Base-by-base conservation (phyloP, 2,888 invertebrate genomes). In the Scaptomyza caliginosa region DNA sequence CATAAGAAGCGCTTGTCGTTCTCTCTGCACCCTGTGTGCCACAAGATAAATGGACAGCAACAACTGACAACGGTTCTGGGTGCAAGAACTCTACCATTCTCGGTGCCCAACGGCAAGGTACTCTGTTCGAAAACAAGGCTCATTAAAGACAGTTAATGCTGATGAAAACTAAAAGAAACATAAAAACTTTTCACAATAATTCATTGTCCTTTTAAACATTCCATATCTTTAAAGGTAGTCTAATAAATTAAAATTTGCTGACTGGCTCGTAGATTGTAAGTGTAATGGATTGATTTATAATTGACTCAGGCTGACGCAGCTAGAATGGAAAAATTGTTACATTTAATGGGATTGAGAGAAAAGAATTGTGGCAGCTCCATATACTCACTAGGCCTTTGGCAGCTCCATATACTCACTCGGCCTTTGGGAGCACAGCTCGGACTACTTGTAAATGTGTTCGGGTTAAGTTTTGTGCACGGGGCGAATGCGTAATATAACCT, bases 401-500 rank as follows among this genome's bases (percentile, higher is more conserved):
- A 16, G 21, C 39, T 7, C 19, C 2, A 30, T n/a, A 13, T 21
- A 5, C 19, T 46, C 30, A 46, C 30, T 30, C 30, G 30, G 13
- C 46, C 46, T n/a, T 3, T 21, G 21, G 40, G 11, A 21, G 19
- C 45, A 17, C 16, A 10, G 13, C 8, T n/a, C 23, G n/a, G 28
- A 24, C 36, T 28, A 52, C 39, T 54, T 36, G 55, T 32, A 57
- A 65, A 80, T 63, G 62, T 50, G 63, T 42, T 54, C n/a, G 49
- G 57, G 50, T 63, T 70, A 57, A 66, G 50, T 57, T 58, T 52
- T 32, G 24, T 49, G n/a, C 34, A 55, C 36, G 6, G 16, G 43
- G 50, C 82, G 85, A 71, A 77, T 81, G 55, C 66, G 82, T 68
- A 85, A 71, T 67, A 19, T 23, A 48, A 56, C 64, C 74, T 83